A percentile compares a stretch with the other conserved stretches of the same genome.
Evolutionary conservation across 2,888 invertebrate genomes (phyloP).

Genomic region (Caenorhabditis auriculariae): DNA sequence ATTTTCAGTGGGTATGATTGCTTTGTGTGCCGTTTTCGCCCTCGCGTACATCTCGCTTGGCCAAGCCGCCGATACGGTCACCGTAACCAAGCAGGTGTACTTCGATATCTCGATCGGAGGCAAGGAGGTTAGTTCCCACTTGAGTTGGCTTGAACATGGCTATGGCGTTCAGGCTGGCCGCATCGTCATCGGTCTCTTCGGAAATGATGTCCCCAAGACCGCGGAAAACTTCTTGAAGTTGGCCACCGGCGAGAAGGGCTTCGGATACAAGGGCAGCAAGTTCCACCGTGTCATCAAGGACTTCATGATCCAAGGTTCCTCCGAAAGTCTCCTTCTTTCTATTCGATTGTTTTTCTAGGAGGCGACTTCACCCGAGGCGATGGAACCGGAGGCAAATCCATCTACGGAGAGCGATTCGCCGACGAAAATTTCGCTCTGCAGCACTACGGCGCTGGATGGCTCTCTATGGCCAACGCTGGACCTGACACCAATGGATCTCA

Average conservation of each 20-base stretch:
- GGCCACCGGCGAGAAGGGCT: conserved; percentile 65
- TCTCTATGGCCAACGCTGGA: conserved; percentile 84
- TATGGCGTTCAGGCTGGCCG: conserved; percentile 69
- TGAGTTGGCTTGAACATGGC: not conserved
- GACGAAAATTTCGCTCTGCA: conserved; percentile 58
- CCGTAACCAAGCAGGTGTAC: conserved; percentile 42
- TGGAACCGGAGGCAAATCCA: conserved; percentile 63
- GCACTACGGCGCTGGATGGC: conserved; percentile 71
- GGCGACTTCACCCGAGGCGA: conserved; percentile 64
- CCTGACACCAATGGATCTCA: conserved; percentile 83
- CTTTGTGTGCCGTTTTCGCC: too few species aligned
- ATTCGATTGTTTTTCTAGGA: conserved; percentile 21
- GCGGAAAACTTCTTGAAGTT: conserved; percentile 75
- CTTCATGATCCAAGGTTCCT: conserved; percentile 91
- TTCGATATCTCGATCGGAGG: conserved; percentile 40
- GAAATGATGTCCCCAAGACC: conserved; percentile 80
- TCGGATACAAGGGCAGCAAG: conserved; percentile 75
- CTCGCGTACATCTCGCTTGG: conserved; percentile 9
- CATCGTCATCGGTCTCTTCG: conserved; percentile 83
- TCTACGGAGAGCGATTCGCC: conserved; percentile 59
- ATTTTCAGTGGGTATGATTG: too few species aligned
- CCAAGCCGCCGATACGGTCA: conserved; percentile 30
- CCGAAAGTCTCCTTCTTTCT: not conserved
- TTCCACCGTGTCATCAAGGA: conserved; percentile 85
- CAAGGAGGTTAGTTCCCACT: conserved; percentile 14